Conservation (phyloP, 2,113 vertebrate species). For the Tauraco erythrolophus region DNA sequence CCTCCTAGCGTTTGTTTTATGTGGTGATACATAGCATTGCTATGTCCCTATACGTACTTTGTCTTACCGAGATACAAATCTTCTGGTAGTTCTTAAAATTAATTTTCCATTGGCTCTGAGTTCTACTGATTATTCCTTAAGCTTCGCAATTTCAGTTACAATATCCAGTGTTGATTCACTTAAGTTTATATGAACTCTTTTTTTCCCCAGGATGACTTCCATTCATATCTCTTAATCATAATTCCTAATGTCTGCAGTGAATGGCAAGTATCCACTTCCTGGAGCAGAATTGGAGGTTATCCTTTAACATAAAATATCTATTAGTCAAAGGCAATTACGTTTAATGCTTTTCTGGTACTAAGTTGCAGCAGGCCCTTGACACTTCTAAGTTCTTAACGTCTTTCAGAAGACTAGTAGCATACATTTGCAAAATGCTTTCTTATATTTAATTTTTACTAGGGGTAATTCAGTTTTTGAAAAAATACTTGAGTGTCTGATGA, state of each 20-base stretch:
- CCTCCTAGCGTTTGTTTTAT: background rate
- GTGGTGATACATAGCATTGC: background rate
- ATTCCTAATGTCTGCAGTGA: background rate
- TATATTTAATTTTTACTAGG: background rate
- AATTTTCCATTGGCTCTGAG: background rate
- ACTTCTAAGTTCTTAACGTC: background rate
- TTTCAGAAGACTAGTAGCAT: background rate
- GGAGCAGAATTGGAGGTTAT: background rate
- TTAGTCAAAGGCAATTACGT: slow-evolving; percentile 11
- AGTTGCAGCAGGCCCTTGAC: background rate
- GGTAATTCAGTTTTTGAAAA: background rate
- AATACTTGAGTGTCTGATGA: background rate
- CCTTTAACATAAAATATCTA: slow-evolving; percentile 3
- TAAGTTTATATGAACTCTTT: background rate
- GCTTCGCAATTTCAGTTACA: background rate
- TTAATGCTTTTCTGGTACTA: slow-evolving; percentile 4
- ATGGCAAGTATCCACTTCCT: background rate
- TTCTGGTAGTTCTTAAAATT: background rate
- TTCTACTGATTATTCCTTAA: background rate
- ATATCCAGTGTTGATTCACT: background rate
- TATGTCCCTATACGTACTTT: background rate
- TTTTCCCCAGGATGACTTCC: background rate
- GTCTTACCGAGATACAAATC: background rate
- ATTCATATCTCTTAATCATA: background rate
- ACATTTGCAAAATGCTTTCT: background rate